Evolutionary conservation across 2,888 invertebrate species (phyloP).

Genomic region (Strigamia crassipes): DNA sequence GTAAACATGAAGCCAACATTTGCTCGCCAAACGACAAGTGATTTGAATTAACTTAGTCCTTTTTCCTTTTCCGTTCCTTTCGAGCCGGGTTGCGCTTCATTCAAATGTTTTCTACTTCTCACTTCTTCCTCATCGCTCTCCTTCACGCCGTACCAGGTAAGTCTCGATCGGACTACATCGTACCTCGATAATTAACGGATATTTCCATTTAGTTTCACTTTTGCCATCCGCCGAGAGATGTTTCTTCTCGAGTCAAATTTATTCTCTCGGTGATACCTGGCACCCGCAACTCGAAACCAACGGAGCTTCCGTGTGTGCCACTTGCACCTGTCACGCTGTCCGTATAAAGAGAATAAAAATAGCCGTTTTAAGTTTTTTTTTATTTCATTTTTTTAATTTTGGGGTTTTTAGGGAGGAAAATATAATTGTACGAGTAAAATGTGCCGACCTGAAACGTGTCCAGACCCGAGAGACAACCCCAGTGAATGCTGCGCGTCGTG

Average conservation of each 20-base stretch:
- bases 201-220: neutral
- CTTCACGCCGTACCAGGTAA: neutral
- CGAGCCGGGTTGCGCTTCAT: neutral
- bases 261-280: neutral
- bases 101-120: neutral
- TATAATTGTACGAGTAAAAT: constrained; percentile 18
- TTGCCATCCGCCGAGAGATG: neutral
- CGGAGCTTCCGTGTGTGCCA: constrained; percentile 37
- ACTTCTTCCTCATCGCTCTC: neutral
- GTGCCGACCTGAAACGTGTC: constrained; percentile 8
- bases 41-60: neutral
- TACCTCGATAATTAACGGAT: too few relatives aligned
- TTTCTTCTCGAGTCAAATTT: neutral
- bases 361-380: neutral
- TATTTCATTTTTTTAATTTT: too few relatives aligned
- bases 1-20: constrained; percentile 22
- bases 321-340: constrained; percentile 27
- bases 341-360: neutral
- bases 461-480: neutral
- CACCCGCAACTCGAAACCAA: constrained; percentile 26
- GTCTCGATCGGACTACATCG: too few relatives aligned
- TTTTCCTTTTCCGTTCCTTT: too few relatives aligned
- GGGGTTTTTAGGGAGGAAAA: constrained; percentile 7
- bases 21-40: constrained; percentile 14
- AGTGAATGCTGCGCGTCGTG: neutral